Percentiles rank a stretch among this genome's conserved stretches.
phyloP scores from a whole-genome alignment of 2,113 vertebrate genomes.

The Mesoclemmys tuberculata region DNA sequence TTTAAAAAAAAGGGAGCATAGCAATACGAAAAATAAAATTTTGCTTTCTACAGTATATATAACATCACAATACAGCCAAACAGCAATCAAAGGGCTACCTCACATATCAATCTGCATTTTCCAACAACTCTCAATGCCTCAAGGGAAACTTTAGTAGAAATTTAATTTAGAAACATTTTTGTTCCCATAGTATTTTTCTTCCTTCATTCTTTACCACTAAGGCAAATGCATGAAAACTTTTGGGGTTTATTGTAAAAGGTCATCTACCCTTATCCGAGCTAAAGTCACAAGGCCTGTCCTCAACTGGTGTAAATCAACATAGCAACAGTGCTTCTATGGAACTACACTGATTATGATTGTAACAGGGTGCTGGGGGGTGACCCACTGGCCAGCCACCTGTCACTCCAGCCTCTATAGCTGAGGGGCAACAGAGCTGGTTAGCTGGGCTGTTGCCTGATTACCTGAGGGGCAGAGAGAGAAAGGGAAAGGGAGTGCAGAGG shows the following conservation, averaged over 20 bases:
- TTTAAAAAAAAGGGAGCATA: slow-evolving; percentile 10
- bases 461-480: no score
- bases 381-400: no score
- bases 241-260: not conserved
- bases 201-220: not conserved
- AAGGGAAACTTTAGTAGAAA: slow-evolving; percentile 36
- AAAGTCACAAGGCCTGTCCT: slow-evolving; percentile 29
- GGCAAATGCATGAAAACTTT: not conserved
- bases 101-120: slow-evolving; percentile 10
- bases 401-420: no score
- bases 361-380: no score
- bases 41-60: not conserved
- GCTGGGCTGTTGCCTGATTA: no score
- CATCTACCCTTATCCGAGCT: slow-evolving; percentile 23
- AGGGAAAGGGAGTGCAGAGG: no score
- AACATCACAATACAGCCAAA: not conserved
- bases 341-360: not conserved
- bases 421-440: no score
- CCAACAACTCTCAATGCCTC: not conserved
- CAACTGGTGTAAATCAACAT: not conserved
- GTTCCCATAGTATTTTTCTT: slow-evolving; percentile 14
- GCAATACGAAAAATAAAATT: not conserved
- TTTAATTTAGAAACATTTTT: slow-evolving; percentile 42
- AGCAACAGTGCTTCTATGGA: not conserved
- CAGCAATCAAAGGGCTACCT: not conserved